Evolutionary conservation across 2,797 vertebrate genomes (phyloP).

Genomic region (Arremon aurantiirostris): DNA sequence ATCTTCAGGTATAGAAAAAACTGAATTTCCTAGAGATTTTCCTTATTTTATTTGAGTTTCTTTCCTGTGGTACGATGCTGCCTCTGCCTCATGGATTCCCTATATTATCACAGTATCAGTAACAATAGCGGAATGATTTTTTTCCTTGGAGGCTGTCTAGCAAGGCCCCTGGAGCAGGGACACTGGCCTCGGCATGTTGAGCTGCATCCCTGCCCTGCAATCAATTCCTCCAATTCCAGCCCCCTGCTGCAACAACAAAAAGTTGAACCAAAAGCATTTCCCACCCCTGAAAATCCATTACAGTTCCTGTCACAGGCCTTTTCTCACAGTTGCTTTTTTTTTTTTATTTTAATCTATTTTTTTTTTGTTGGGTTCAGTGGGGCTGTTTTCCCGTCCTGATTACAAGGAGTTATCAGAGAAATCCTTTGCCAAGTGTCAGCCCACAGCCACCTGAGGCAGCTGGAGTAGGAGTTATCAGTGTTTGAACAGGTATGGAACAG

Average conservation of each 20-base stretch:
- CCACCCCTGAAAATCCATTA: constrained; percentile 21
- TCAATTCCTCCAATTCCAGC: neutral
- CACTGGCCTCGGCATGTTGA: accelerated
- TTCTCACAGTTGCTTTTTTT: neutral
- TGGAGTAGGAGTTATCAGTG: neutral
- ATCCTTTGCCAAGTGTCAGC: neutral
- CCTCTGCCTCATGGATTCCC: accelerated
- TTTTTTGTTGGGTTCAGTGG: neutral
- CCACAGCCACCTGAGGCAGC: neutral
- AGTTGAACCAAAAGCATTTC: constrained; percentile 2
- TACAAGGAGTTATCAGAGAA: neutral
- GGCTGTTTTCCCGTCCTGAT: neutral
- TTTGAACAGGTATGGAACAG: constrained; percentile 21
- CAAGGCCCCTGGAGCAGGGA: neutral
- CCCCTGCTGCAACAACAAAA: neutral
- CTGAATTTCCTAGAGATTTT: neutral
- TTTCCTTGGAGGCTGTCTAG: neutral
- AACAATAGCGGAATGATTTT: neutral
- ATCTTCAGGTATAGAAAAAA: neutral
- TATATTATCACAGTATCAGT: accelerated
- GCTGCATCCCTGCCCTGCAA: neutral
- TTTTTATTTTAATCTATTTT: neutral
- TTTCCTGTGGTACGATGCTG: accelerated
- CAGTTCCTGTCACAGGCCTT: neutral
- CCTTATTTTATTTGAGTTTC: neutral